phyloP scores from a whole-genome alignment of 2,797 vertebrate genomes.

The Neomorphus geoffroyi region DNA sequence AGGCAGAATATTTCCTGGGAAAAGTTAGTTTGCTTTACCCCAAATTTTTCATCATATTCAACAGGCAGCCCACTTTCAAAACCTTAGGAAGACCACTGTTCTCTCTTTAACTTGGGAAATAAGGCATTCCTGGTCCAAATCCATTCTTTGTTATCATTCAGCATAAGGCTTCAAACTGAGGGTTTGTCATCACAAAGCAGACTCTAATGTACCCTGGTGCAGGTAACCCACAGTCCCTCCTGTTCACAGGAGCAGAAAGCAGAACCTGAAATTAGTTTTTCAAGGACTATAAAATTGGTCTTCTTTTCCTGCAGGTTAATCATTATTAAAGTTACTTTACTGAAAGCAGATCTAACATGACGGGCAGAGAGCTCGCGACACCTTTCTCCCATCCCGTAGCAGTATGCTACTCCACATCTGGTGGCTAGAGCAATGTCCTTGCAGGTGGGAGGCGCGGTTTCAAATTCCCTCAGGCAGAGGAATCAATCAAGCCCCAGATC shows the following conservation, averaged over 20 bases:
- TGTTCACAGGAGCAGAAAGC: background rate
- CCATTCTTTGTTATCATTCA: background rate
- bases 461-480: background rate
- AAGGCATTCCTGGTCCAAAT: background rate
- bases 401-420: background rate
- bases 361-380: background rate
- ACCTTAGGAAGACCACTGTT: background rate
- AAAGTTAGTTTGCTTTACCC: background rate
- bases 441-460: background rate
- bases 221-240: background rate
- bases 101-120: background rate
- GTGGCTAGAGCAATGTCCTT: background rate
- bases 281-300: background rate
- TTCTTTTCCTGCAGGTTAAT: background rate
- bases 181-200: background rate
- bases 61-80: background rate
- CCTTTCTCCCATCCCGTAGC: background rate
- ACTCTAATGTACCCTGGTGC: background rate
- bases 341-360: background rate
- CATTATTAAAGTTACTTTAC: background rate
- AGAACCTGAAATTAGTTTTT: background rate
- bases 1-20: background rate
- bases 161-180: background rate
- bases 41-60: background rate
- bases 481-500: background rate